These are phyloP conservation scores for Serrognathus titanus DNA, from an alignment of 2,888 invertebrate genomes.

Conservation along the genomic window DNA sequence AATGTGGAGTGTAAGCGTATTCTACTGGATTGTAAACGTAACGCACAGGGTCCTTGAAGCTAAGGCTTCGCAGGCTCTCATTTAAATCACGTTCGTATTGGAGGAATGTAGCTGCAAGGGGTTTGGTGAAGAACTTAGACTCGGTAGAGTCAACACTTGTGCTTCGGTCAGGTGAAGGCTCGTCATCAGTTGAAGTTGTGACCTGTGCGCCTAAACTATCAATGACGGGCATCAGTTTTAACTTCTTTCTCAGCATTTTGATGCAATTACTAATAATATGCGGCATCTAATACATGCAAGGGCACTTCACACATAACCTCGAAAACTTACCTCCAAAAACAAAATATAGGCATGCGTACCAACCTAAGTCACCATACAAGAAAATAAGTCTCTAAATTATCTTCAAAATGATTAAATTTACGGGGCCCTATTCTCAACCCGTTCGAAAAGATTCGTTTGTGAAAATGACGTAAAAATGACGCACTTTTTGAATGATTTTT, in stretches of 20 bases:
- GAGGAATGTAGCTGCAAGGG: conserved; percentile 29
- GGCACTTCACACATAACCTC: too few species aligned
- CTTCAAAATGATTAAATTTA: too few species aligned
- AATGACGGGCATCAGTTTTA: conserved; percentile 18
- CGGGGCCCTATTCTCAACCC: too few species aligned
- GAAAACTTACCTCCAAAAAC: too few species aligned
- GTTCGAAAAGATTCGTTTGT: too few species aligned
- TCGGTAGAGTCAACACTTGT: neutral
- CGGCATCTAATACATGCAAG: too few species aligned
- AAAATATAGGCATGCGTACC: too few species aligned
- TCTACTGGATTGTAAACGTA: conserved; percentile 75
- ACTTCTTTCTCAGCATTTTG: conserved; percentile 26
- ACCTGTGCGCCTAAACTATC: neutral
- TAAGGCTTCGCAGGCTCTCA: conserved; percentile 48
- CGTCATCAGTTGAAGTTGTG: neutral
- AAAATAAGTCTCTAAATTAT: too few species aligned
- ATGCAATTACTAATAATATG: too few species aligned
- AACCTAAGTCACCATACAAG: too few species aligned
- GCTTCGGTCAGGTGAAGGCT: neutral
- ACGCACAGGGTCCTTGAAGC: conserved; percentile 55
- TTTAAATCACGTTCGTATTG: conserved; percentile 47
- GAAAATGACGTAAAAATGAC: too few species aligned
- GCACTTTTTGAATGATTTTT: too few species aligned
- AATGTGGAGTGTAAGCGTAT: conserved; percentile 78
- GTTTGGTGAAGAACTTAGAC: neutral